Base-by-base conservation (phyloP, 2,888 invertebrate genomes). In the Argyresthia goedartella region DNA sequence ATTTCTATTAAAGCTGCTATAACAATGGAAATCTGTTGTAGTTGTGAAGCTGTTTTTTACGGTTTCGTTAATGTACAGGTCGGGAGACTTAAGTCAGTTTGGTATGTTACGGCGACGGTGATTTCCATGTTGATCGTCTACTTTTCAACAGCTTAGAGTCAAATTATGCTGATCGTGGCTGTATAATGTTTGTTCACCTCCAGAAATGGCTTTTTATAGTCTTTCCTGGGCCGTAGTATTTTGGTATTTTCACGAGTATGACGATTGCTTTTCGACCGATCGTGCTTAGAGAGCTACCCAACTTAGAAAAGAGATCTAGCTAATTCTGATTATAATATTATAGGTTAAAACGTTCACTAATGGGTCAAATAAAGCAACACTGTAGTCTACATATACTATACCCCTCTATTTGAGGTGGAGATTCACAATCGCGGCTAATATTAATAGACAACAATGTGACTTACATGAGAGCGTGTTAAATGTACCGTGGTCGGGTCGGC, bases 401-500 rank as follows among this genome's bases (percentile, higher is more conserved):
- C 63, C 64, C 25, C 25, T 4, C 25, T 25, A 25, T 25, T 25
- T 25, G 25, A 25, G 25, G 6, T 25, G 3, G 25, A n/a, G n/a
- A 4, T 25, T 25, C 25, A 75, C 74, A 74, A 76, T 76, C 70
- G 67, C 56, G 64, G 69, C 75, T 76, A 80, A 78, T 80, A 74
- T 79, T 78, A 76, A 76, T 78, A 78, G 75, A 81, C 80, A 81
- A 80, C 79, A 80, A 79, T 80, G 76, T 79, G 14, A 25, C 25
- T 25, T 25, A 41, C 13, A 11, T 41, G 6, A 11, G 41, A 10
- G 11, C 11, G 13, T 10, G 41, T 41, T 41, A 41, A 7, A 41
- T 41, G 11, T 13, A 11, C 41, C 11, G 11, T 41, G 41, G 10
- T 36, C 8, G 7, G 39, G 39, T 6, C 39, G 4, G n/a, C 6